Base-by-base conservation (phyloP, 2,797 vertebrate species). In the Mormyrus hasselquistii region DNA sequence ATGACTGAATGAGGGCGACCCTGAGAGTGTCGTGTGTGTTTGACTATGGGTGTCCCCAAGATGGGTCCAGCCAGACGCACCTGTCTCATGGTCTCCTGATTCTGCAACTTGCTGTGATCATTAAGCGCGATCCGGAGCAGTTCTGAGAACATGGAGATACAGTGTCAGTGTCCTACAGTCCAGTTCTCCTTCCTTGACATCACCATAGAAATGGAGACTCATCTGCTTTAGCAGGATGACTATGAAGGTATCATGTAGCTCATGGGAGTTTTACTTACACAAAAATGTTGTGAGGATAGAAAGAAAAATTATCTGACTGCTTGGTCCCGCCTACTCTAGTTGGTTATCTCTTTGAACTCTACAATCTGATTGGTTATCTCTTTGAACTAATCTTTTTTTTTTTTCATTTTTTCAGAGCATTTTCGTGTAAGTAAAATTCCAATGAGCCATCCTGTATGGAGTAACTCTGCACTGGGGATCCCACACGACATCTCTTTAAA, bases 21-120 rank as follows among this genome's bases (percentile, higher is more conserved):
- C 38, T 38, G 38, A 14, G 25, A 76, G 12, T 6, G 4, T 6
- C 4, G 1, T 44, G 38, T 76, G 4, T 76, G 69, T 76, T 41
- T 76, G 5, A 76, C 12, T n/a, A 44, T 2, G 1, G 73, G 34
- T 44, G 16, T 38, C 38, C 38, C 34, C 38, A 34, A 14, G n/a
- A 86, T 41, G 25, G 41, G 29, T 25, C 22, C 22, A 38, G 50
- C 14, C 3, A n/a, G 44, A 82, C 89, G 62, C 90, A 93, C 92
- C 92, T 93, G 41, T 87, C 89, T 91, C 41, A 91, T 44, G 1
- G 41, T 89, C 0, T 90, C 89, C 4, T n/a, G 3, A 5, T 88
- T 1, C 34, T 0, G n/a, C 89, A 34, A 69, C 29, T 2, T 0
- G 4, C 0, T 2, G 38, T 3, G 4, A 2, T 88, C 69, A 25